Percentiles rank a stretch among this genome's conserved stretches.
Conservation (phyloP, 1,140 invertebrate genomes). For the Listronotus bonariensis region DNA sequence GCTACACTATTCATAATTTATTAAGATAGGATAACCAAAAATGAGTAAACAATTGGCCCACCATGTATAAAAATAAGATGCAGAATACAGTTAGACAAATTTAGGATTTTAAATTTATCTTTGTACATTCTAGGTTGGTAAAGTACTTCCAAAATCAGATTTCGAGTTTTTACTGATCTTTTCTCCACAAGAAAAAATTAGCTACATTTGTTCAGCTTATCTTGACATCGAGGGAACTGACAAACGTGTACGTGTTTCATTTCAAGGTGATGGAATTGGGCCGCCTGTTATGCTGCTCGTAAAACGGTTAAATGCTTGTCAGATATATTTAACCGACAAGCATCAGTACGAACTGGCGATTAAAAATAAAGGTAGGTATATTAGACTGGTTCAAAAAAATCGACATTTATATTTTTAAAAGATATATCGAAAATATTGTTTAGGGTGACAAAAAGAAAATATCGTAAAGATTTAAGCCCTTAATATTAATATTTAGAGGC, state of each 20-base stretch:
- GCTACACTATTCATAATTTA: no score
- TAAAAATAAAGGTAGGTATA: conserved; percentile 37
- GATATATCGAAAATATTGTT: no score
- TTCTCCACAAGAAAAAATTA: conserved; percentile 33
- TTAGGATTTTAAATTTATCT: no score
- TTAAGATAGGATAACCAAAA: no score
- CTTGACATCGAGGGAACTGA: conserved; percentile 45
- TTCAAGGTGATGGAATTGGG: conserved; percentile 46
- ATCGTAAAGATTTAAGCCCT: no score
- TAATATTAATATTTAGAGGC: no score
- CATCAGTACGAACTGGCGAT: conserved; percentile 50
- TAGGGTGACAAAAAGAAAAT: no score
- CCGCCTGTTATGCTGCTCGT: conserved; percentile 43
- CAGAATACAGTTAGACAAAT: no score
- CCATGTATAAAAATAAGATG: no score
- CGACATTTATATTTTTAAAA: no score
- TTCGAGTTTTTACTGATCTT: conserved; percentile 45
- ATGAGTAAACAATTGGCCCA: no score
- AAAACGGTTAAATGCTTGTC: conserved; percentile 40
- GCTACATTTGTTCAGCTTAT: conserved; percentile 41
- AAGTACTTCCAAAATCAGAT: conserved; percentile 44
- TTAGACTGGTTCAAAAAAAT: no score
- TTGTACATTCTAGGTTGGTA: conserved; percentile 34
- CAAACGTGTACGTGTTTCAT: conserved; percentile 38
- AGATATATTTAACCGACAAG: conserved; percentile 46